Evolutionary conservation across 2,888 invertebrate species (phyloP).

Genomic region (Lomographa bimaculata): DNA sequence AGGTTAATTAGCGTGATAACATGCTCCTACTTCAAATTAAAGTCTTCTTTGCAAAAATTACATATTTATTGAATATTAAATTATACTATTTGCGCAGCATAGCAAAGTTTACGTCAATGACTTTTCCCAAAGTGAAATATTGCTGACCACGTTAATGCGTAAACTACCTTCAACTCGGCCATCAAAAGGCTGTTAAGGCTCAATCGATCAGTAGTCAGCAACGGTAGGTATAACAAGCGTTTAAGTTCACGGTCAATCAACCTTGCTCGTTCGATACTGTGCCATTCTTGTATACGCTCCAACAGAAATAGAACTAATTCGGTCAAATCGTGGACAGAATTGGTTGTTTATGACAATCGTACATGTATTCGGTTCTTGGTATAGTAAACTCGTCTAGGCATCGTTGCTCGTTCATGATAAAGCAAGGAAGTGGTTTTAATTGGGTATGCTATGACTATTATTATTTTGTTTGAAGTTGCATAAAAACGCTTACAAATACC

Average conservation of each 20-base stretch:
- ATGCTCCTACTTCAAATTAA: too few relatives aligned
- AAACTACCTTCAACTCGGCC: conserved; percentile 11
- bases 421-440: too few relatives aligned
- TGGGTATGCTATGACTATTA: background rate
- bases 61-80: too few relatives aligned
- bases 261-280: conserved; percentile 3
- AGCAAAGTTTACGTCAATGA: background rate
- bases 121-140: conserved; percentile 6
- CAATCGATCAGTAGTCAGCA: conserved; percentile 24
- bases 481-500: too few relatives aligned
- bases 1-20: too few relatives aligned
- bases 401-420: too few relatives aligned
- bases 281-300: conserved; percentile 3
- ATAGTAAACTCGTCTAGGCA: too few relatives aligned
- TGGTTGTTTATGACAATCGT: background rate
- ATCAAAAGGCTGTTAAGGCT: conserved; percentile 25
- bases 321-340: background rate
- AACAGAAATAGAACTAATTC: conserved; percentile 1
- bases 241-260: conserved; percentile 31
- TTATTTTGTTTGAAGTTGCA: conserved; percentile 12
- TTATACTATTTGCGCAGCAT: too few relatives aligned
- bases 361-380: too few relatives aligned
- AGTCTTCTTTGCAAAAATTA: too few relatives aligned
- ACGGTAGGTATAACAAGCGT: conserved; percentile 15
- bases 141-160: conserved; percentile 1